phyloP scores from a whole-genome alignment of 2,113 vertebrate genomes.

The Tricholaema leucomelas region DNA sequence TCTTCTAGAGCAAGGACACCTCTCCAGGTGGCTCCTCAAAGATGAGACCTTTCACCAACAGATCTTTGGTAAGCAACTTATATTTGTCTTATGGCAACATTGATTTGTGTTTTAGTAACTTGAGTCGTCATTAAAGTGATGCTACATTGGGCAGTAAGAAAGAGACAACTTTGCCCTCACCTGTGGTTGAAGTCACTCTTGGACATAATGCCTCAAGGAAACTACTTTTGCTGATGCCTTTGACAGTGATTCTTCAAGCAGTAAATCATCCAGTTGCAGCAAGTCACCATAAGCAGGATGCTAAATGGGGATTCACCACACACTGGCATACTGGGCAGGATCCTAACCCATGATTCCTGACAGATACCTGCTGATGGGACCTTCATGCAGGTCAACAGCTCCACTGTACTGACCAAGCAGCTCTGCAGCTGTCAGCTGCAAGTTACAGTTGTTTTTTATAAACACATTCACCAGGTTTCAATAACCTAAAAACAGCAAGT shows the following conservation, averaged over 20 bases:
- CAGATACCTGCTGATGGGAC: neutral
- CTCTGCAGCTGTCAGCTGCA: neutral
- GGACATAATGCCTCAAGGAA: rapidly evolving
- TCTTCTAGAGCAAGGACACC: neutral
- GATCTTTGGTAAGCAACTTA: rapidly evolving
- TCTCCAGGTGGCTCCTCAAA: neutral
- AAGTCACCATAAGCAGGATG: neutral
- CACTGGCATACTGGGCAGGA: neutral
- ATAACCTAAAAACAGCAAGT: neutral
- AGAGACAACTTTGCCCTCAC: neutral
- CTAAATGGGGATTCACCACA: rapidly evolving
- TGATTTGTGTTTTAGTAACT: neutral
- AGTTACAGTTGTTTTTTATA: rapidly evolving
- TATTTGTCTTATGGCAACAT: neutral
- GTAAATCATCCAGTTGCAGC: neutral
- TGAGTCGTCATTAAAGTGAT: too few relatives aligned
- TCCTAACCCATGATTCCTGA: rapidly evolving
- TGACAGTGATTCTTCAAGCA: neutral
- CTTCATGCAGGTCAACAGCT: neutral
- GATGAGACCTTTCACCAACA: neutral
- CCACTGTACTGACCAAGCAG: neutral
- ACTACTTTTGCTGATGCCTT: neutral
- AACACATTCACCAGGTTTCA: neutral
- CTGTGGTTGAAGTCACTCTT: neutral
- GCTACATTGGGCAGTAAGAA: neutral